Conservation (phyloP, 2,113 vertebrate species). For the Nothoprocta pentlandii region DNA sequence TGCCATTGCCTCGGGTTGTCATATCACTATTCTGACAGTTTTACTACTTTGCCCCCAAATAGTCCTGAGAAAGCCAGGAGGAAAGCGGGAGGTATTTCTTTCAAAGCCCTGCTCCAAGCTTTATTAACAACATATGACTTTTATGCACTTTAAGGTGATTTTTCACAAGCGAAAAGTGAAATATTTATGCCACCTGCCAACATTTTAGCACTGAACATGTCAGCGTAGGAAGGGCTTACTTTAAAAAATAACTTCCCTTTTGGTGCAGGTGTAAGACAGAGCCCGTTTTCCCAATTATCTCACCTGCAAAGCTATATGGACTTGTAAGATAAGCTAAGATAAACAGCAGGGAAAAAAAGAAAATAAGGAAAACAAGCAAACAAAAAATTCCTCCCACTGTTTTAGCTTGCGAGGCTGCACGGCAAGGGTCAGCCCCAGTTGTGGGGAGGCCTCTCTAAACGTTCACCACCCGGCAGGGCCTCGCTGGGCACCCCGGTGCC, state of each 20-base stretch:
- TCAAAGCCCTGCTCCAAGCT: not conserved
- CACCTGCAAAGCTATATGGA: too few relatives aligned
- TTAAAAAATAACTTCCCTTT: not conserved
- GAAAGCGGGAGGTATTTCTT: not conserved
- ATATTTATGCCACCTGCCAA: not conserved
- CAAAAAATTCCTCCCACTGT: not conserved
- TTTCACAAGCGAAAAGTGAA: not conserved
- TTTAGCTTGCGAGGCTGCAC: not conserved
- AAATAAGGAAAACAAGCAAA: rapidly evolving
- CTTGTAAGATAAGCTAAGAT: not conserved
- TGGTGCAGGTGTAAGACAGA: too few relatives aligned
- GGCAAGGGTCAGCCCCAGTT: not conserved
- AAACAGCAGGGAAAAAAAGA: not conserved
- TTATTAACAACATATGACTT: not conserved
- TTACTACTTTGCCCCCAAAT: not conserved
- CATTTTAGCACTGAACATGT: not conserved
- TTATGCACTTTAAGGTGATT: not conserved
- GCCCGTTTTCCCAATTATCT: not conserved
- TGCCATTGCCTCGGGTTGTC: not conserved
- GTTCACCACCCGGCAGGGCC: too few relatives aligned
- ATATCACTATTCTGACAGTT: not conserved
- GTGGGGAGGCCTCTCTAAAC: too few relatives aligned
- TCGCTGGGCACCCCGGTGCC: not conserved
- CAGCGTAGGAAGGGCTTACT: too few relatives aligned
- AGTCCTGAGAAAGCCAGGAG: not conserved